phyloP scores from a whole-genome alignment of 1,140 invertebrate species.

The Colletes latitarsis region DNA sequence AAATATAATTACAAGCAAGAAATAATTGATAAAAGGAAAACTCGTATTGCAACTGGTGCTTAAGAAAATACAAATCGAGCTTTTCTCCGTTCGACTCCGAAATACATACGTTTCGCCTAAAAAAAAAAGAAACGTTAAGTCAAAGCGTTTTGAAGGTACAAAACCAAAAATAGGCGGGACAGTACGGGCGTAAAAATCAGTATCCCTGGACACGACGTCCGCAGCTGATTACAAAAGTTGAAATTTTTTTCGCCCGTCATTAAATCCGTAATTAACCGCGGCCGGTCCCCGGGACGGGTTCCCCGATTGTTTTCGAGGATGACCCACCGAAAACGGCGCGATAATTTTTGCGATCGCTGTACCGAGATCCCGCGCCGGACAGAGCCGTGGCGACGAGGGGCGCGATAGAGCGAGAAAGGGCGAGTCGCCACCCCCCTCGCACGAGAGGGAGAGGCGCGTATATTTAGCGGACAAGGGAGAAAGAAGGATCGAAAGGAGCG shows the following conservation, averaged over 20 bases:
- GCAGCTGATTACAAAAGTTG: neutral
- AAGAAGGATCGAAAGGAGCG: neutral
- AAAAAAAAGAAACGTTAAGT: no score
- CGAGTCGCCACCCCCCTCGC: neutral
- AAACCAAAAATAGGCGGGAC: no score
- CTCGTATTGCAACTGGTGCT: no score
- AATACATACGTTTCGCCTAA: no score
- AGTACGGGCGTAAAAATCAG: no score
- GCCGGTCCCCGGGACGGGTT: constrained; percentile 20
- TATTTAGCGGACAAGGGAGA: neutral
- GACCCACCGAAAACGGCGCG: constrained; percentile 44
- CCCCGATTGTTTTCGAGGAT: constrained; percentile 52
- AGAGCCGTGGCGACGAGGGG: neutral
- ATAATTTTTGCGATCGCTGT: constrained; percentile 71
- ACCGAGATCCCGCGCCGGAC: constrained; percentile 33
- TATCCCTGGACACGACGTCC: neutral
- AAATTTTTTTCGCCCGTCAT: constrained; percentile 31
- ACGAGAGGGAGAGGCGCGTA: neutral
- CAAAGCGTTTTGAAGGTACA: no score
- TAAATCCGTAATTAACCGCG: constrained; percentile 60
- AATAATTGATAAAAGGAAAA: no score
- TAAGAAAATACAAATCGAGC: no score
- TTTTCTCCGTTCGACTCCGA: no score
- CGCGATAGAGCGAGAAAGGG: neutral
- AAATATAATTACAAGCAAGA: no score